Base-by-base conservation (phyloP, 2,113 vertebrate genomes). In the Tragulus kanchil region DNA sequence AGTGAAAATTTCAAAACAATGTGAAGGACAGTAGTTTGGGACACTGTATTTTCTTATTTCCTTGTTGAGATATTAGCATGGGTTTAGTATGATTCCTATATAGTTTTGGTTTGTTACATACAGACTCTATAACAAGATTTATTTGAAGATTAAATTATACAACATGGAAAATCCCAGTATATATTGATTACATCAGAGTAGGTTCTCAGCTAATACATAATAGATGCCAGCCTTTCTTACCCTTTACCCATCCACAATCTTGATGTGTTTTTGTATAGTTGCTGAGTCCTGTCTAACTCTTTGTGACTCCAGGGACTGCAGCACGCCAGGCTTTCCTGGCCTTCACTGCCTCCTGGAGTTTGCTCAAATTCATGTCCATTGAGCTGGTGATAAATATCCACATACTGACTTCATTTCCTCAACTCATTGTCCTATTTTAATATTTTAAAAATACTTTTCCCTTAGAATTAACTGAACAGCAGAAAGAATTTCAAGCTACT, bases 401-500 rank as follows among this genome's bases (percentile, higher is more conserved):
- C n/a, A 73, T 45, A 48, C 31, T 31, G 10, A 54, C 13, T 73
- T 50, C 25, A 45, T 93, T 54, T 45, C 54, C 52, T 96, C 25
- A 85, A n/a, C n/a, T 84, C 31, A 59, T 61, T 90, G 42, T 89
- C 42, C 52, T 85, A n/a, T 71, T 92, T 95, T 92, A 94, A 97
- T 86, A 15, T 96, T 95, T 86, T 59, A 71, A 73, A 69, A 95
- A 97, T 94, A 48, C 93, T 59, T 90, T 94, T 96, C 14, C 50
- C 59, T 82, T 98, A 99, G 99, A 99, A 85, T 56, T 99, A 54
- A 99, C 98, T 0, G 99, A 99, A 19, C 99, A 99, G 96, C 99
- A 99, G 98, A 99, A 99, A 96, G 99, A 99, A 98, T 99, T 99
- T 98, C 99, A 99, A 97, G 99, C 98, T 93, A 98, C 99, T 71